Evolutionary conservation across 2,888 invertebrate genomes (phyloP).

Genomic region (Itoplectis maculator): DNA sequence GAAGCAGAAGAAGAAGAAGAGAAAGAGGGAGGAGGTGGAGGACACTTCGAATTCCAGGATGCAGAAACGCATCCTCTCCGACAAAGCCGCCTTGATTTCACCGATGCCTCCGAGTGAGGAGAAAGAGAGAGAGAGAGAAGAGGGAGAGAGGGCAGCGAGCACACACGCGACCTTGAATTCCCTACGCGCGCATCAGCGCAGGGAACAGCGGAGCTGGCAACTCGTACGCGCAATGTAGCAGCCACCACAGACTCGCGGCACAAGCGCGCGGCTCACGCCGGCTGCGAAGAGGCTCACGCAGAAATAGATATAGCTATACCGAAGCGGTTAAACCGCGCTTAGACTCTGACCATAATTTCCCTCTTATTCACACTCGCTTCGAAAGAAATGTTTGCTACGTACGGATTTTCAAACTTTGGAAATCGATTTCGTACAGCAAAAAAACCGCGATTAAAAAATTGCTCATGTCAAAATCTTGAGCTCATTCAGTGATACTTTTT

Average conservation of each 20-base stretch:
- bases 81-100: slow-evolving; percentile 66
- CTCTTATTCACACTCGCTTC: neutral
- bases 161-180: slow-evolving; percentile 61
- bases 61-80: slow-evolving; percentile 68
- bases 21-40: slow-evolving; percentile 57
- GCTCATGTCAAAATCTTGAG: too few relatives aligned
- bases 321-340: neutral
- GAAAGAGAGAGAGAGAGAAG: too few relatives aligned
- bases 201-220: slow-evolving; percentile 26
- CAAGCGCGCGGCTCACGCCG: neutral
- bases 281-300: neutral
- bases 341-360: neutral
- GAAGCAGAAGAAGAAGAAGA: slow-evolving; percentile 24
- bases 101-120: slow-evolving; percentile 69
- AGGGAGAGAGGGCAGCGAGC: slow-evolving; percentile 41
- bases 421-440: too few relatives aligned
- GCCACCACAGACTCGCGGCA: neutral
- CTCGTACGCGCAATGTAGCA: slow-evolving; percentile 37
- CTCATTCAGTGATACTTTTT: too few relatives aligned
- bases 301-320: slow-evolving; percentile 8
- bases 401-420: too few relatives aligned
- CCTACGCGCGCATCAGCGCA: slow-evolving; percentile 49
- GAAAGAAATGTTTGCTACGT: too few relatives aligned
- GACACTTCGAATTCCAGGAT: slow-evolving; percentile 72
- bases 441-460: too few relatives aligned